Conservation (phyloP, 1,140 invertebrate species). For the Stratiolaelaps scimitus region DNA sequence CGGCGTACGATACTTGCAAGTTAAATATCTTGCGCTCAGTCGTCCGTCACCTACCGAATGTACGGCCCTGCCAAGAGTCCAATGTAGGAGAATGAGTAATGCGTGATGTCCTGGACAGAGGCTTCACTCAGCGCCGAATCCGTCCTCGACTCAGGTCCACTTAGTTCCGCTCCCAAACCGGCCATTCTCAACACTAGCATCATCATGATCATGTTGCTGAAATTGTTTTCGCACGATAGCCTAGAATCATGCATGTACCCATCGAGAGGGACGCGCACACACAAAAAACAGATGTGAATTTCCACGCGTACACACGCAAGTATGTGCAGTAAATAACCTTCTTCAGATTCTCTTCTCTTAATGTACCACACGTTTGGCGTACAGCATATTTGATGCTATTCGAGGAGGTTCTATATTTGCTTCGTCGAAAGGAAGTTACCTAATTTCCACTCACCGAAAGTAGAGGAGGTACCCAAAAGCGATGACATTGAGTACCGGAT, state of each 20-base stretch:
- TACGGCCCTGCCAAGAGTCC: slow-evolving; percentile 18
- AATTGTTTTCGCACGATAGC: not conserved
- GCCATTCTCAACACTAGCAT: slow-evolving; percentile 15
- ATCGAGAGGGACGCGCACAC: too few relatives aligned
- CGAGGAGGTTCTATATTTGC: too few relatives aligned
- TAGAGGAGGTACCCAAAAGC: slow-evolving; percentile 18
- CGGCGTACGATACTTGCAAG: too few relatives aligned
- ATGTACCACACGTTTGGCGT: too few relatives aligned
- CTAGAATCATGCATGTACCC: too few relatives aligned
- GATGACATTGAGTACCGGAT: not conserved
- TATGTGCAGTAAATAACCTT: too few relatives aligned
- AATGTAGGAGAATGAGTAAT: slow-evolving; percentile 18
- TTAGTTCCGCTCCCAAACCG: not conserved
- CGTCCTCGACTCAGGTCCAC: not conserved
- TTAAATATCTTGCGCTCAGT: too few relatives aligned
- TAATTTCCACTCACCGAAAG: slow-evolving; percentile 9
- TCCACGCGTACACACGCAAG: too few relatives aligned
- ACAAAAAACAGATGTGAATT: too few relatives aligned
- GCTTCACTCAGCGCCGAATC: not conserved
- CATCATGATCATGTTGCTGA: slow-evolving; percentile 27
- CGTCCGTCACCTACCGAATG: slow-evolving; percentile 15
- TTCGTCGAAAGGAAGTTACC: too few relatives aligned
- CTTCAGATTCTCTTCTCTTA: too few relatives aligned
- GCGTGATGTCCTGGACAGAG: not conserved
- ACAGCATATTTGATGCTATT: too few relatives aligned